A percentile compares a stretch with the other conserved stretches of the same genome.
Evolutionary conservation across 2,113 vertebrate species (phyloP).

Genomic region (Toxotes chatareus): DNA sequence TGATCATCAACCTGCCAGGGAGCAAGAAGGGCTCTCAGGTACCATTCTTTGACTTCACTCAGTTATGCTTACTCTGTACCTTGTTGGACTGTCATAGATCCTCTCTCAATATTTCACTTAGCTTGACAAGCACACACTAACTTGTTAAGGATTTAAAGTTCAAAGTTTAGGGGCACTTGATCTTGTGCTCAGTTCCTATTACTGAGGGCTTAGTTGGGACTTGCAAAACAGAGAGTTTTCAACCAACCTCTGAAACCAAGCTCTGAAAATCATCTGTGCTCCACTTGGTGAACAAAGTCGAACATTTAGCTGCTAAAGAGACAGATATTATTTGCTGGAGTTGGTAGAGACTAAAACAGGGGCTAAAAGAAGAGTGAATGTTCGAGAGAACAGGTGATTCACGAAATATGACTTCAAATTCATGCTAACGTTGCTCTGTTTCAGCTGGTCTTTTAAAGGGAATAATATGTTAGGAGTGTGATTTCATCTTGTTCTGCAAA

Average conservation of each 20-base stretch:
- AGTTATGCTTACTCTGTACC: not conserved
- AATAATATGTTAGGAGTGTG: no score
- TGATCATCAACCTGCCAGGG: constrained; percentile 99
- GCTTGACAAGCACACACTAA: not conserved
- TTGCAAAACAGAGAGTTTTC: no score
- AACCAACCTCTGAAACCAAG: no score
- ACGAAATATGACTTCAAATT: not conserved
- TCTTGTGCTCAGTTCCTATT: no score
- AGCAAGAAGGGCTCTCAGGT: constrained; percentile 99
- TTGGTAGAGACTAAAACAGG: not conserved
- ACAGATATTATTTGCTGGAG: no score
- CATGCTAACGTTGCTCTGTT: not conserved
- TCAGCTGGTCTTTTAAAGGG: not conserved
- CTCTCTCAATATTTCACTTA: not conserved
- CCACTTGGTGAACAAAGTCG: not conserved
- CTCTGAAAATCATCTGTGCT: no score
- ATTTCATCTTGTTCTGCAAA: no score
- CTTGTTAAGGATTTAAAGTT: not conserved
- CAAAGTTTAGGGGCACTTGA: not conserved
- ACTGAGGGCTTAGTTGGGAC: no score
- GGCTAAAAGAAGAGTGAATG: not conserved
- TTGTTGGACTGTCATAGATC: not conserved
- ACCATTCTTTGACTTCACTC: constrained; percentile 48
- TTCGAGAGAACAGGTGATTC: no score
- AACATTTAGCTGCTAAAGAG: not conserved